phyloP scores from a whole-genome alignment of 2,888 invertebrate genomes.

The Agrilus mali region DNA sequence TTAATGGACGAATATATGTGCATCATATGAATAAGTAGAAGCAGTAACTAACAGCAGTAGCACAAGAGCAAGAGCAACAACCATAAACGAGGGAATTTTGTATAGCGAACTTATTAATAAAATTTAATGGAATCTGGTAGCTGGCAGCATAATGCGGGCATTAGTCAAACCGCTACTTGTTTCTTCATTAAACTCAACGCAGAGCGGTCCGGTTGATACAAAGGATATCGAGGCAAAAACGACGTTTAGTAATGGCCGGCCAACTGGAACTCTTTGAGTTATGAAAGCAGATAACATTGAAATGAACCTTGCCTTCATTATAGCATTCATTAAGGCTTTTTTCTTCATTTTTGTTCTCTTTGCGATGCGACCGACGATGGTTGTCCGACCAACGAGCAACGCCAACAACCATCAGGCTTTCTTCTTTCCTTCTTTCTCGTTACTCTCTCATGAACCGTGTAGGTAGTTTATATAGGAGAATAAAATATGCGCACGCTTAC shows the following conservation, averaged over 20 bases:
- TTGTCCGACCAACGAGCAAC: background rate
- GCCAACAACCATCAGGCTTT: too few relatives aligned
- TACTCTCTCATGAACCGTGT: too few relatives aligned
- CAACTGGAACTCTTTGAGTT: constrained; percentile 13
- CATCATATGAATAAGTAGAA: too few relatives aligned
- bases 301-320: constrained; percentile 11
- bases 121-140: constrained; percentile 15
- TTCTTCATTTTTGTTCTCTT: constrained; percentile 9
- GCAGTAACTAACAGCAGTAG: too few relatives aligned
- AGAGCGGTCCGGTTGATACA: constrained; percentile 20
- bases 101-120: constrained; percentile 22
- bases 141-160: constrained; percentile 20
- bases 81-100: constrained; percentile 9
- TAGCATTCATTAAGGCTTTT: constrained; percentile 10
- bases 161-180: constrained; percentile 22
- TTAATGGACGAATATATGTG: too few relatives aligned
- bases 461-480: too few relatives aligned
- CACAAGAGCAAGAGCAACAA: constrained; percentile 4
- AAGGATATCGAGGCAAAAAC: constrained; percentile 21
- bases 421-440: too few relatives aligned
- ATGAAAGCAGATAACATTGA: constrained; percentile 12
- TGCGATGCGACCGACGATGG: constrained; percentile 1
- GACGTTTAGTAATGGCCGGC: constrained; percentile 20
- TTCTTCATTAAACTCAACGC: constrained; percentile 20
- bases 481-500: too few relatives aligned